Percentiles rank a stretch among this genome's conserved stretches.
Conservation (phyloP, 2,888 invertebrate species). For the Cantharis rufa region DNA sequence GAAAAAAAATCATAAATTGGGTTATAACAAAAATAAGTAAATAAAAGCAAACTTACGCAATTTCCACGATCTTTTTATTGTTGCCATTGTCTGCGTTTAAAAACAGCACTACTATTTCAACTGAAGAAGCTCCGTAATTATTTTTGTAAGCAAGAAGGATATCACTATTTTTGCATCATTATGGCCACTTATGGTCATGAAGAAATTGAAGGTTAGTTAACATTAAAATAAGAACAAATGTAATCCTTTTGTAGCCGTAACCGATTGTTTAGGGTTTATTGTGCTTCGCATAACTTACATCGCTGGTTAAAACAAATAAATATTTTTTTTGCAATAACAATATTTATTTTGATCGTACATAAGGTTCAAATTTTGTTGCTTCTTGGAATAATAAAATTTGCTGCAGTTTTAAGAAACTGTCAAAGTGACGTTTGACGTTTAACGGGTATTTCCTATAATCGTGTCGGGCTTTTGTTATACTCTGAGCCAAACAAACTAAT, state of each 20-base stretch:
- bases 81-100: constrained; percentile 47
- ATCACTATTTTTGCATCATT: neutral
- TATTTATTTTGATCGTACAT: constrained; percentile 15
- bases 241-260: constrained; percentile 47
- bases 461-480: neutral
- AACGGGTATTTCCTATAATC: neutral
- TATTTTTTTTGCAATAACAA: constrained; percentile 12
- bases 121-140: constrained; percentile 45
- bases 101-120: constrained; percentile 43
- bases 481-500: neutral
- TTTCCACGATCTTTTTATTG: constrained; percentile 76
- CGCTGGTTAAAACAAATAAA: neutral
- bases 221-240: constrained; percentile 20
- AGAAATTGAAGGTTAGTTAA: constrained; percentile 26
- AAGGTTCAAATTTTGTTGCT: constrained; percentile 19
- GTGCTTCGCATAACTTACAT: constrained; percentile 28
- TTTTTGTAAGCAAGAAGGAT: constrained; percentile 1
- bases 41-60: constrained; percentile 67
- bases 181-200: constrained; percentile 21
- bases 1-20: constrained; percentile 33
- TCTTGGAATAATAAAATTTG: neutral
- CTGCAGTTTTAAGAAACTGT: constrained; percentile 1
- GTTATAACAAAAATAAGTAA: constrained; percentile 5
- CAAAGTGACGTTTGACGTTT: constrained; percentile 1
- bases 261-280: constrained; percentile 43